Percentiles rank a stretch among this genome's conserved stretches.
Evolutionary conservation across 2,797 vertebrate species (phyloP).

Genomic region (Dryobates pubescens): DNA sequence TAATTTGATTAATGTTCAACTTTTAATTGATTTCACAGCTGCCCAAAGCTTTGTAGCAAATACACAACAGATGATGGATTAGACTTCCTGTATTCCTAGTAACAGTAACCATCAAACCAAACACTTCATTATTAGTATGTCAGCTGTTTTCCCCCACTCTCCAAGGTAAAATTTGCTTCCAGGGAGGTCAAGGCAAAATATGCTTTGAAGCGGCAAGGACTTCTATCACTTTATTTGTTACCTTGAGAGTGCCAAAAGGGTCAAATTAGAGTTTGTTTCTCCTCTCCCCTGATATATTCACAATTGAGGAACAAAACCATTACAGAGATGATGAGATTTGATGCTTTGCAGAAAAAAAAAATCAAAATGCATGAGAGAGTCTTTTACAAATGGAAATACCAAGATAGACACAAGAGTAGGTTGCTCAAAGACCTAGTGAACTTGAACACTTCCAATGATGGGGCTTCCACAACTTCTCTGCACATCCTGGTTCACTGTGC

Average conservation of each 20-base stretch:
- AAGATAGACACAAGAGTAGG: background rate
- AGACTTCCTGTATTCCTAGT: background rate
- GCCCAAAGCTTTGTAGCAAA: background rate
- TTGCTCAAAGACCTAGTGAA: too few relatives aligned
- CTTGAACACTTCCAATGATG: too few relatives aligned
- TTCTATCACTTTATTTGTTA: background rate
- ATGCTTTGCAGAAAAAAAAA: background rate
- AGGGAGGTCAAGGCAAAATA: background rate
- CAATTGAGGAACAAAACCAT: background rate
- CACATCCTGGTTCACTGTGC: too few relatives aligned
- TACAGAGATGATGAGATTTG: background rate
- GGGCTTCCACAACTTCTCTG: too few relatives aligned
- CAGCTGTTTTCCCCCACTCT: background rate
- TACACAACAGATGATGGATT: fast-evolving
- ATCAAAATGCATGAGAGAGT: background rate
- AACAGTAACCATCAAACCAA: background rate
- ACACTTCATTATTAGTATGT: background rate
- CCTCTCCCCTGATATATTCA: background rate
- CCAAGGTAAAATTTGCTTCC: background rate
- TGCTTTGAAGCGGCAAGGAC: background rate
- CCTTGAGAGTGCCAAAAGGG: background rate
- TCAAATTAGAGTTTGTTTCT: background rate
- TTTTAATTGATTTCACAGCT: background rate
- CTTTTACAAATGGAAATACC: background rate
- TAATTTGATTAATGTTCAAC: background rate